These are phyloP conservation scores for Antrozous pallidus DNA, from an alignment of 2,797 vertebrate species.

Conservation along the genomic window DNA sequence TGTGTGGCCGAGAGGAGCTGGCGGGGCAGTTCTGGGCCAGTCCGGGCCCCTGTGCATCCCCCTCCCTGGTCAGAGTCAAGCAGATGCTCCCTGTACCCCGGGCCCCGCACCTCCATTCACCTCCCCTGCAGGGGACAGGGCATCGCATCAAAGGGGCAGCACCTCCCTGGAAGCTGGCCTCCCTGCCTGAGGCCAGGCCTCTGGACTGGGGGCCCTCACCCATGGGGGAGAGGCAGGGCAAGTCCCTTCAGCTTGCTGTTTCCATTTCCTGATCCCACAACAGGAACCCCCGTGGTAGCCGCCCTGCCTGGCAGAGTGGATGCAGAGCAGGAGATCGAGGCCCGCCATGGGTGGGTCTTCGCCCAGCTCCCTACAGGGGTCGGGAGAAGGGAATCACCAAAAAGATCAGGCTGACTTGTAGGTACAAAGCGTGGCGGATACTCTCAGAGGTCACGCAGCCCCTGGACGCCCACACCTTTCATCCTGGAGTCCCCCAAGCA, in stretches of 20 bases:
- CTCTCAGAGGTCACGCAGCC: background rate
- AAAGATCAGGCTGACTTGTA: too few relatives aligned
- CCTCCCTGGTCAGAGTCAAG: background rate
- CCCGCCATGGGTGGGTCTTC: background rate
- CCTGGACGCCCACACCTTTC: background rate
- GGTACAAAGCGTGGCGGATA: rapidly evolving
- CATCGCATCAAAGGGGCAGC: background rate
- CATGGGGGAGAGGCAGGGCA: background rate
- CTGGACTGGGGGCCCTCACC: background rate
- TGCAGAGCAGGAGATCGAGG: background rate
- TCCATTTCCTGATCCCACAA: background rate
- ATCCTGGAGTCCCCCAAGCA: background rate
- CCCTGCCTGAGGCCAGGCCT: background rate
- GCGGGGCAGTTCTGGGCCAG: background rate
- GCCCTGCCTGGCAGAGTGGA: background rate
- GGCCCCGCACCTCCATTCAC: too few relatives aligned
- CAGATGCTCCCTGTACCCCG: background rate
- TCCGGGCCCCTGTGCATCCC: background rate
- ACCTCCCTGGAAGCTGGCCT: background rate
- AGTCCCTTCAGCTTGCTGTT: background rate
- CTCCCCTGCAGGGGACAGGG: background rate
- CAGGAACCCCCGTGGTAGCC: background rate
- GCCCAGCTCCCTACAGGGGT: background rate
- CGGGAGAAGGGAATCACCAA: background rate
- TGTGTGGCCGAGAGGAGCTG: background rate